These are phyloP conservation scores for Scrobipalpa atriplicella DNA, from an alignment of 2,888 invertebrate genomes.

Conservation along the genomic window DNA sequence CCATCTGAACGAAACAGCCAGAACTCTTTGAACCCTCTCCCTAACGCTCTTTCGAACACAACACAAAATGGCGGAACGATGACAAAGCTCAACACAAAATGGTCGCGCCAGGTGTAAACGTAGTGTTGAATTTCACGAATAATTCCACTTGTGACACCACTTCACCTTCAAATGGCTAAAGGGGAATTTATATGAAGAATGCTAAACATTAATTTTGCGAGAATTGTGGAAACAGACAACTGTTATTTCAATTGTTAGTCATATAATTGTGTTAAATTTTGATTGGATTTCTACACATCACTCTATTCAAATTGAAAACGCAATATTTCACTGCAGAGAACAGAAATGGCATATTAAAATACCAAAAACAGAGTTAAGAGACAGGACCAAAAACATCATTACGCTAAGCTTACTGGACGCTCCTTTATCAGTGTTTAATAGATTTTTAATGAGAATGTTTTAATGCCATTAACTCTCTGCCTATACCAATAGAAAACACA, in stretches of 20 bases:
- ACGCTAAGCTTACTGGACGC: too few relatives aligned
- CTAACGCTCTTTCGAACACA: conserved; percentile 19
- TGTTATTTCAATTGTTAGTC: neutral
- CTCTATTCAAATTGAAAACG: too few relatives aligned
- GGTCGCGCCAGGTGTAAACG: conserved; percentile 55
- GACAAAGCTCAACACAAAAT: conserved; percentile 39
- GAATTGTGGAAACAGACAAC: neutral
- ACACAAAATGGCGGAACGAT: conserved; percentile 9
- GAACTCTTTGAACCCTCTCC: conserved; percentile 36
- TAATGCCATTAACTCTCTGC: too few relatives aligned
- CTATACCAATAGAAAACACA: too few relatives aligned
- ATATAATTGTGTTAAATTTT: neutral
- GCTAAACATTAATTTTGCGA: conserved; percentile 49
- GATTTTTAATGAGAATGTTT: too few relatives aligned
- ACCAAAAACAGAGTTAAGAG: too few relatives aligned
- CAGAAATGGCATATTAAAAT: too few relatives aligned
- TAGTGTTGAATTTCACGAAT: conserved; percentile 67
- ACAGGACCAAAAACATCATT: too few relatives aligned
- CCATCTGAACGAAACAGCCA: conserved; percentile 52
- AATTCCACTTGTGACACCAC: conserved; percentile 61
- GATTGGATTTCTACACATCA: neutral
- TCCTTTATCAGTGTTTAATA: too few relatives aligned
- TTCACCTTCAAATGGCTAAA: conserved; percentile 50
- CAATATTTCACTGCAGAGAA: too few relatives aligned
- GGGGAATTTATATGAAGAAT: conserved; percentile 54